These are phyloP conservation scores for Steromphala cineraria DNA, from an alignment of 2,888 invertebrate genomes.

Conservation along the genomic window DNA sequence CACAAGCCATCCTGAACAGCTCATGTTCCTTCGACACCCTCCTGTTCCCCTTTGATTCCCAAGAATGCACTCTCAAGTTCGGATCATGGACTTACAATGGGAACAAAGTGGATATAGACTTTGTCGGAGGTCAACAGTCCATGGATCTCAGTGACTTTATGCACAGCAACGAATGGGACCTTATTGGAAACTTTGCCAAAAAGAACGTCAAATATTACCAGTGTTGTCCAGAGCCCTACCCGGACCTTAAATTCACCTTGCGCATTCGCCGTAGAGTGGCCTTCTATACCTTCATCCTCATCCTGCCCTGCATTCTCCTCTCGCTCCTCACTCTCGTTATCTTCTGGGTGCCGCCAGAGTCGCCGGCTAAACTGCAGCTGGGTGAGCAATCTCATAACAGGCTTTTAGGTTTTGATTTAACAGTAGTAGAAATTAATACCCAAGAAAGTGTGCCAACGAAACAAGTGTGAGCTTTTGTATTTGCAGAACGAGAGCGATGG, in stretches of 20 bases:
- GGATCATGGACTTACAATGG: slow-evolving; percentile 74
- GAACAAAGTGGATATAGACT: slow-evolving; percentile 63
- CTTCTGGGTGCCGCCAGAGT: slow-evolving; percentile 75
- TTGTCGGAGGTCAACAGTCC: slow-evolving; percentile 48
- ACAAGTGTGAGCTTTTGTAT: no score
- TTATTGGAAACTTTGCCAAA: slow-evolving; percentile 64
- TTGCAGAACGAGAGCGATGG: no score
- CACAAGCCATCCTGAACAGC: slow-evolving; percentile 70
- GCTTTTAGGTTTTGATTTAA: not conserved
- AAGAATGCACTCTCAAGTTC: slow-evolving; percentile 71
- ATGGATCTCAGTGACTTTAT: slow-evolving; percentile 71
- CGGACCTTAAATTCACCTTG: slow-evolving; percentile 69
- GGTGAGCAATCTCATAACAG: slow-evolving; percentile 69
- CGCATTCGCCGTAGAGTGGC: slow-evolving; percentile 62
- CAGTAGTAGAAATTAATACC: not conserved
- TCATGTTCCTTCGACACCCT: slow-evolving; percentile 73
- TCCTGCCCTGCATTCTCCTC: slow-evolving; percentile 73
- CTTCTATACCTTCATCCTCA: slow-evolving; percentile 73
- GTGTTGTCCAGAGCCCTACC: slow-evolving; percentile 70
- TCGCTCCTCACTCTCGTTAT: slow-evolving; percentile 73
- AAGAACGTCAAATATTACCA: slow-evolving; percentile 67
- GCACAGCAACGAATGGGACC: slow-evolving; percentile 74
- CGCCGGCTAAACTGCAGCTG: slow-evolving; percentile 73
- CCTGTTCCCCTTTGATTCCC: slow-evolving; percentile 73
- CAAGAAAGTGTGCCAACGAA: no score